Evolutionary conservation across 2,797 vertebrate genomes (phyloP), one percentile per base, ranked within the genome.

Genomic region (Tamandua tetradactyla): DNA sequence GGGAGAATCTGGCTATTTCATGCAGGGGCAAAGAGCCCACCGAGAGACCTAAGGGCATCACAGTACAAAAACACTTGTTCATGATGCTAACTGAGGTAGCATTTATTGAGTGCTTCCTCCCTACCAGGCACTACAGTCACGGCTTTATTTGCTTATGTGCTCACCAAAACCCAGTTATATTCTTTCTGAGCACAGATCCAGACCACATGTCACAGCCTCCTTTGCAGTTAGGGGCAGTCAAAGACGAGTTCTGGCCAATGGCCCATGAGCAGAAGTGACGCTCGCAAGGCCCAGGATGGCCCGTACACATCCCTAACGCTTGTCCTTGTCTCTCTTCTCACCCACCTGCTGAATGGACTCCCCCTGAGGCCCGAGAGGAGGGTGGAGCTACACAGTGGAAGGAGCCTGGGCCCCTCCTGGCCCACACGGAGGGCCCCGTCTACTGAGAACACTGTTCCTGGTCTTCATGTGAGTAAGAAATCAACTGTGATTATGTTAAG

Each of bases 241-340:
- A 10, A 9, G 37, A 42, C 64, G 82, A 32, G 59, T 64, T 61
- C 47, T 59, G 44, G 75, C 44, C 37, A 7, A n/a, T 0, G 42
- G 20, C 42, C 47, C 37, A 49, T 1, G 55, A 61, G 82, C n/a
- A 20, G 74, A 27, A 47, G 2, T 8, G 6, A 49, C 8, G 25
- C 14, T 52, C 2, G 2, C 23, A 35, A 37, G 0, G 3, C 23
- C 27, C 1, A 52, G 42, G 8, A 4, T 44, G n/a, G 78, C 13
- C 62, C 37, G 11, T 22, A 32, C 11, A 49, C 30, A 17, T 59
- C 61, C 23, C 32, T 27, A 25, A 40, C 1, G 11, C 30, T 35
- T 0, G 25, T 13, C 6, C 0, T 66, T 40, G 32, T 42, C 22
- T 81, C 40, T 40, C 47, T 83, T 14, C 76, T 61, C 64, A 66